A percentile compares a stretch with the other conserved stretches of the same genome.
Conservation (phyloP, 2,888 invertebrate genomes). For the Crepidodera aurea region DNA sequence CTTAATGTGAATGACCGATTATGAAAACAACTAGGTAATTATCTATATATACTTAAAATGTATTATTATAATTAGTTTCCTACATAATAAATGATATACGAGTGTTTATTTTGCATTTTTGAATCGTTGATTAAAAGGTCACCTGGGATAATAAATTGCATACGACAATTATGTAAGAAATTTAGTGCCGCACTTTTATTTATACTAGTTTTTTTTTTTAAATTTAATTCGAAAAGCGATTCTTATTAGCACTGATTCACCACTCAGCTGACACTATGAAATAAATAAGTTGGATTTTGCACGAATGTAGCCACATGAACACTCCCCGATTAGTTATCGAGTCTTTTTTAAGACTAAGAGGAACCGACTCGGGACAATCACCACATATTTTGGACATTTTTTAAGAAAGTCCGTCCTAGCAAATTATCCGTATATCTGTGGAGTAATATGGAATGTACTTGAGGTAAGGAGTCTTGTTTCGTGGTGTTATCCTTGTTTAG, state of each 20-base stretch:
- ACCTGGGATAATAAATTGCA: slow-evolving; percentile 3
- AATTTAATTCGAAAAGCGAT: not conserved
- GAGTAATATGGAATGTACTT: slow-evolving; percentile 57
- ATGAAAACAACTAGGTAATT: slow-evolving; percentile 40
- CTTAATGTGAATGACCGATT: slow-evolving; percentile 60
- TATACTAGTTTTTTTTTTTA: not conserved
- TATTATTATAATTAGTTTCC: slow-evolving; percentile 3
- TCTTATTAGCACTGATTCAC: not conserved
- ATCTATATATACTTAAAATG: slow-evolving; percentile 21
- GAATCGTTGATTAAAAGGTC: not conserved
- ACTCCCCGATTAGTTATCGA: slow-evolving; percentile 14
- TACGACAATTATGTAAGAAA: not conserved
- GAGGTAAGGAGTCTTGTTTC: slow-evolving; percentile 36
- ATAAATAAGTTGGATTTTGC: not conserved
- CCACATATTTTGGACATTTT: slow-evolving; percentile 59
- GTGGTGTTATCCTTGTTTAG: slow-evolving; percentile 39
- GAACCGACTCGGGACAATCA: slow-evolving; percentile 44
- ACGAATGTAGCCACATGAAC: not conserved
- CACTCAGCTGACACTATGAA: not conserved
- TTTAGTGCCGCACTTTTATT: not conserved
- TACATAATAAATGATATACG: not conserved
- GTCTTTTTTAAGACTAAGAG: slow-evolving; percentile 23
- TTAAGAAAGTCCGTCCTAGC: slow-evolving; percentile 58
- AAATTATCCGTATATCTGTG: slow-evolving; percentile 60
- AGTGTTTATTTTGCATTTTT: not conserved